These are phyloP conservation scores for Lacerta bilineata DNA, from an alignment of 2,797 vertebrate species.

Conservation along the genomic window DNA sequence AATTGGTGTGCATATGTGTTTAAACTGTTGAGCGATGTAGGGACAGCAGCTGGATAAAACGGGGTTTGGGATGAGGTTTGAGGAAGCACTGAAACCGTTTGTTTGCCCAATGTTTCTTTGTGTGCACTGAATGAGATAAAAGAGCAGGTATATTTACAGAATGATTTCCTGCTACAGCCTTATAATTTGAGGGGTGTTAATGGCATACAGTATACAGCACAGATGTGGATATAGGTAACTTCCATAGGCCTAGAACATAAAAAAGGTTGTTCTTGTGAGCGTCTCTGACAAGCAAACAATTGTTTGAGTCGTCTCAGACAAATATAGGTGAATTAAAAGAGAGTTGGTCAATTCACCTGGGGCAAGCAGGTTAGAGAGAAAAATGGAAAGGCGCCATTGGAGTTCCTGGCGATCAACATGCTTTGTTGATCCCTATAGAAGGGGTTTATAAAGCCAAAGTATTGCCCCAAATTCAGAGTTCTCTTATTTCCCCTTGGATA, in stretches of 20 bases:
- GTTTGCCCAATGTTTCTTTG: constrained; percentile 34
- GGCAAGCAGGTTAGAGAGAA: not conserved
- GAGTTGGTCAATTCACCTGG: not conserved
- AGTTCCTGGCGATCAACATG: not conserved
- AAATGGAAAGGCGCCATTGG: not conserved
- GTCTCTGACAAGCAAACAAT: not conserved
- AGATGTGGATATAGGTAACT: not conserved
- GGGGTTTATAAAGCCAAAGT: not conserved
- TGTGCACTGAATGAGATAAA: constrained; percentile 47
- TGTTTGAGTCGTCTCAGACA: not conserved
- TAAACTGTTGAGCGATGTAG: not conserved
- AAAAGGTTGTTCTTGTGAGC: not conserved
- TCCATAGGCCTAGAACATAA: not conserved
- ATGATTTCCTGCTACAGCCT: not conserved
- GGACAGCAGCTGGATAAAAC: constrained; percentile 18
- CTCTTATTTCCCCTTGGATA: not conserved
- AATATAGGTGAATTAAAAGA: not conserved
- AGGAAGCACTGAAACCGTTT: constrained; percentile 27
- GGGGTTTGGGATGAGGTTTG: constrained; percentile 10
- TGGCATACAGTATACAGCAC: not conserved
- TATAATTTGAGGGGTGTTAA: not conserved
- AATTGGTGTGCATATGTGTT: no score
- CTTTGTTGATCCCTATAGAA: not conserved
- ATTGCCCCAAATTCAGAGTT: not conserved
- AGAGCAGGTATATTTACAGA: constrained; percentile 42